These are phyloP conservation scores for Tauraco hartlaubi DNA, from an alignment of 2,797 vertebrate genomes.

Conservation along the genomic window DNA sequence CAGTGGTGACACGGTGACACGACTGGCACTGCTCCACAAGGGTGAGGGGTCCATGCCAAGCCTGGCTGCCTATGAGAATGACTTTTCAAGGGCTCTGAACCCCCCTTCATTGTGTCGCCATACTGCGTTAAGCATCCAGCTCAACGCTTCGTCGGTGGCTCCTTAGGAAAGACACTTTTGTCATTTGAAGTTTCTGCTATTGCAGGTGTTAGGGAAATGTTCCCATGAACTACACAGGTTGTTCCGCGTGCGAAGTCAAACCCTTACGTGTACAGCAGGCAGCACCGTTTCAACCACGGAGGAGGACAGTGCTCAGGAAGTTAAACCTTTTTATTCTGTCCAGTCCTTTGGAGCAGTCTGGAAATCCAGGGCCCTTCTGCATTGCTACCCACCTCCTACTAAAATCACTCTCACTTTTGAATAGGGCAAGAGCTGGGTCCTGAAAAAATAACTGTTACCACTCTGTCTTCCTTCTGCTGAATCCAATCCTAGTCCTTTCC, in stretches of 20 bases:
- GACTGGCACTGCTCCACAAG: not conserved
- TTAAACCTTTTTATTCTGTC: not conserved
- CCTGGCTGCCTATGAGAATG: not conserved
- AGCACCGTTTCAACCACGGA: not conserved
- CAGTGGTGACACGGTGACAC: not conserved
- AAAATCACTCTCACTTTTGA: not conserved
- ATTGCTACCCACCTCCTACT: not conserved
- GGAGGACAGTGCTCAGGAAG: not conserved
- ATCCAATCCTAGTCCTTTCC: not conserved
- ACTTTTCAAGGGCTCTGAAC: not conserved
- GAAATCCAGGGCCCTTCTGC: not conserved
- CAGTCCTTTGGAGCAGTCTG: not conserved
- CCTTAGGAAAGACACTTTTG: not conserved
- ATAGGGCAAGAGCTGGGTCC: not conserved
- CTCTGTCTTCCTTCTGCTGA: not conserved
- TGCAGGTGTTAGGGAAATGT: not conserved
- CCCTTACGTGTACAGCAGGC: not conserved
- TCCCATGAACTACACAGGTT: not conserved
- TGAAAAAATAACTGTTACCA: not conserved
- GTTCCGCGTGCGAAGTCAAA: not conserved
- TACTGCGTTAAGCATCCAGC: not conserved
- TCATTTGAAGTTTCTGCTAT: not conserved
- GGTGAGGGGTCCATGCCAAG: not conserved
- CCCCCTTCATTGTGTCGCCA: fast-evolving
- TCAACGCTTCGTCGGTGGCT: not conserved